These are phyloP conservation scores for Thaumatotibia leucotreta DNA, from an alignment of 1,140 invertebrate genomes.

Conservation along the genomic window DNA sequence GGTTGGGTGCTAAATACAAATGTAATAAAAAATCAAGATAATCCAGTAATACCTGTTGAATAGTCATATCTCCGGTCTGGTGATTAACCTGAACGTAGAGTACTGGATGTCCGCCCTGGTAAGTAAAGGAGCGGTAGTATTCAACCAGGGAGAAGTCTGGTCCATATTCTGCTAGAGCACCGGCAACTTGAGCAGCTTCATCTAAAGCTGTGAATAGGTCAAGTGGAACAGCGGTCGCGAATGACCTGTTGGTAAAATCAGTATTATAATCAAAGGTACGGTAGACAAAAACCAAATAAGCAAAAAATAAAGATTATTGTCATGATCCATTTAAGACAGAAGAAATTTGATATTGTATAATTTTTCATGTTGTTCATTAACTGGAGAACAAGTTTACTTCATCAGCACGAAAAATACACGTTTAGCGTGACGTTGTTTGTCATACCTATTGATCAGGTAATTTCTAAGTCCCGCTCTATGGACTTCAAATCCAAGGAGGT, in stretches of 20 bases:
- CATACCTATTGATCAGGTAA: slow-evolving; percentile 76
- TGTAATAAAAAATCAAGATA: background rate
- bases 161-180: slow-evolving; percentile 48
- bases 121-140: slow-evolving; percentile 75
- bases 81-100: slow-evolving; percentile 75
- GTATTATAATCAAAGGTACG: no score
- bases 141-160: slow-evolving; percentile 46
- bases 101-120: slow-evolving; percentile 71
- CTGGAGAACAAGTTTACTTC: no score
- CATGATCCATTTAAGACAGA: no score
- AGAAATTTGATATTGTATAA: no score
- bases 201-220: slow-evolving; percentile 82
- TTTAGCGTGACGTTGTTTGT: background rate
- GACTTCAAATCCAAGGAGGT: slow-evolving; percentile 79
- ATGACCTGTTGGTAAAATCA: slow-evolving; percentile 35
- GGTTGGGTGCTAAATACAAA: no score
- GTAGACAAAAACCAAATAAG: no score
- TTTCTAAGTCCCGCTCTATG: slow-evolving; percentile 79
- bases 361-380: no score
- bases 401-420: no score
- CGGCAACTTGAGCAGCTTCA: slow-evolving; percentile 52
- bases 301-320: no score
- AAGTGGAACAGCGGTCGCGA: slow-evolving; percentile 78
- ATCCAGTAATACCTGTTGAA: slow-evolving; percentile 68
- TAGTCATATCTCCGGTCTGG: slow-evolving; percentile 56